A percentile compares a stretch with the other conserved stretches of the same genome.
These are phyloP conservation scores for Vesta saturnalis DNA, from an alignment of 2,888 invertebrate genomes.

Conservation along the genomic window DNA sequence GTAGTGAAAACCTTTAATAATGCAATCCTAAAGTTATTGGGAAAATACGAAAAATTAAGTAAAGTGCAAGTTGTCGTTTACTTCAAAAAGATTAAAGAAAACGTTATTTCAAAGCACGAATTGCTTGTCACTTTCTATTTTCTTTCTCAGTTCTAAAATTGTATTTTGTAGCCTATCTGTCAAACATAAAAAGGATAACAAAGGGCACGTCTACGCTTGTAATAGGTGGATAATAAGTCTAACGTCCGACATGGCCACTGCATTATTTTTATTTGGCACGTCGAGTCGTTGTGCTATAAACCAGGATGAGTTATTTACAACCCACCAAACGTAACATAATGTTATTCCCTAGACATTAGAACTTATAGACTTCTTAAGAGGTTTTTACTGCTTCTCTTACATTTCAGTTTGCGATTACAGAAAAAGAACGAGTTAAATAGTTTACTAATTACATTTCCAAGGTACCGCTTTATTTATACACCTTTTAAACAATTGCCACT, in stretches of 20 bases:
- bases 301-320: constrained; percentile 49
- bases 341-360: constrained; percentile 35
- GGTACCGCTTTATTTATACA: neutral
- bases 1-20: constrained; percentile 36
- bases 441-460: constrained; percentile 12
- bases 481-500: constrained; percentile 3
- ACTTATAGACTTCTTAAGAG: constrained; percentile 32
- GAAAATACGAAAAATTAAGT: constrained; percentile 27
- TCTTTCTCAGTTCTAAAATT: constrained; percentile 35
- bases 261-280: constrained; percentile 52
- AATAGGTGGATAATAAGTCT: constrained; percentile 43
- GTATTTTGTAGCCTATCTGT: constrained; percentile 36
- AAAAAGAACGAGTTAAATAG: constrained; percentile 10
- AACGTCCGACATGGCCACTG: constrained; percentile 51
- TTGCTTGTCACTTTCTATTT: constrained; percentile 33
- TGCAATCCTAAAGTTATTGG: constrained; percentile 33
- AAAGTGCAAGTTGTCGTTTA: constrained; percentile 9
- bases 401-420: constrained; percentile 6
- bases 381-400: constrained; percentile 29
- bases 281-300: constrained; percentile 46
- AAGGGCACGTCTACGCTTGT: constrained; percentile 37
- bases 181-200: constrained; percentile 39
- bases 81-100: constrained; percentile 19
- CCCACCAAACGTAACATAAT: constrained; percentile 38
- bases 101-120: constrained; percentile 17